phyloP scores from a whole-genome alignment of 2,888 invertebrate species.

The Atherix ibis region DNA sequence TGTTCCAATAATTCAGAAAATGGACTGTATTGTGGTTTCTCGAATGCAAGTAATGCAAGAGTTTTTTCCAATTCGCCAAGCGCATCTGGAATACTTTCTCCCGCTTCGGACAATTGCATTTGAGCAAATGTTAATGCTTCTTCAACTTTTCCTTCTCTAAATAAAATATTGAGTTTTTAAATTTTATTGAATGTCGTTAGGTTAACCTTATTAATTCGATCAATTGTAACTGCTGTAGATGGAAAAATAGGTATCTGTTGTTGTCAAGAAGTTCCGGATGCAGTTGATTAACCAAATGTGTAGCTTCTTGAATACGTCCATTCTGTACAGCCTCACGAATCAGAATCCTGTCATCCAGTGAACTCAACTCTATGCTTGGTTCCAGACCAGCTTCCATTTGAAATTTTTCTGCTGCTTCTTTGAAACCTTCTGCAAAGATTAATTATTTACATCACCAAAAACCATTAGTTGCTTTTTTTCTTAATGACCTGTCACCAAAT shows the following conservation, averaged over 20 bases:
- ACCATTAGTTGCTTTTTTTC: too few species aligned
- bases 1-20: conserved; percentile 88
- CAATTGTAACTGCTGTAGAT: conserved; percentile 48
- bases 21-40: conserved; percentile 86
- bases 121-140: conserved; percentile 77
- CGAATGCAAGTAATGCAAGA: conserved; percentile 87
- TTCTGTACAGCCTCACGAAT: conserved; percentile 88
- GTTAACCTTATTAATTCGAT: conserved; percentile 29
- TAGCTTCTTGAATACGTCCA: conserved; percentile 85
- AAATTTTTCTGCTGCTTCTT: conserved; percentile 95
- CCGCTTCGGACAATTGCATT: conserved; percentile 69
- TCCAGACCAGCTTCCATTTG: conserved; percentile 82
- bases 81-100: conserved; percentile 56
- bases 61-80: conserved; percentile 77
- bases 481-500: conserved; percentile 93
- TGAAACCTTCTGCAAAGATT: conserved; percentile 62
- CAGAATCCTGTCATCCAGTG: conserved; percentile 77
- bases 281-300: conserved; percentile 79
- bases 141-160: conserved; percentile 57
- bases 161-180: conserved; percentile 5
- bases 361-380: conserved; percentile 62
- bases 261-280: conserved; percentile 92
- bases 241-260: conserved; percentile 89
- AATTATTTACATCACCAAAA: too few species aligned
- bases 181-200: background rate